Evolutionary conservation across 1,140 invertebrate species (phyloP).

Genomic region (Epicauta chinensis): DNA sequence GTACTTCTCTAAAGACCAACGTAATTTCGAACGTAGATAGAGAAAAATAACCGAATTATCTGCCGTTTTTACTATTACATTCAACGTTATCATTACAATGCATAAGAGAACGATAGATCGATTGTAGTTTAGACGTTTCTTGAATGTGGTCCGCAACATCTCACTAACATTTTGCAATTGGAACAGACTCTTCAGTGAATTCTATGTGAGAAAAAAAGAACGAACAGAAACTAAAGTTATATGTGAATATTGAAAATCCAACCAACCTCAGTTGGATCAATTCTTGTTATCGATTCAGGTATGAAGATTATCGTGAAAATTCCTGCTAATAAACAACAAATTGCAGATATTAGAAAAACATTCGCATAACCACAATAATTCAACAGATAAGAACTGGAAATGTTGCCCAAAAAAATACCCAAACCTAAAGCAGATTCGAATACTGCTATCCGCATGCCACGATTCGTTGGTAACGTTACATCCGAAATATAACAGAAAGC

Average conservation of each 20-base stretch:
- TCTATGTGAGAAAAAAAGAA: background rate
- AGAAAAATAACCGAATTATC: constrained; percentile 51
- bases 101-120: constrained; percentile 55
- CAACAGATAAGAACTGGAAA: constrained; percentile 50
- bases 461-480: constrained; percentile 19
- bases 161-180: constrained; percentile 51
- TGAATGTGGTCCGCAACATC: constrained; percentile 54
- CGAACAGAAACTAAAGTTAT: constrained; percentile 9
- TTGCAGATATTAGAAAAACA: constrained; percentile 40
- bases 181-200: constrained; percentile 44
- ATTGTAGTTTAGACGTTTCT: constrained; percentile 51
- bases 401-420: constrained; percentile 52
- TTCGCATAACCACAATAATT: constrained; percentile 44
- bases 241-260: no score
- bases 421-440: constrained; percentile 52
- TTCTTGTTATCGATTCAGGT: constrained; percentile 38
- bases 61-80: constrained; percentile 52
- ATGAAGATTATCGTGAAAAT: constrained; percentile 41
- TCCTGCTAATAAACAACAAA: constrained; percentile 35
- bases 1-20: constrained; percentile 58
- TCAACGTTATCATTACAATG: constrained; percentile 50
- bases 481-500: constrained; percentile 26
- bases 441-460: constrained; percentile 47
- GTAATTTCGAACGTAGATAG: constrained; percentile 57
- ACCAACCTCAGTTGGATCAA: constrained; percentile 13